A percentile compares a stretch with the other conserved stretches of the same genome.
phyloP scores from a whole-genome alignment of 2,113 vertebrate species.

The Pleuronectes platessa region DNA sequence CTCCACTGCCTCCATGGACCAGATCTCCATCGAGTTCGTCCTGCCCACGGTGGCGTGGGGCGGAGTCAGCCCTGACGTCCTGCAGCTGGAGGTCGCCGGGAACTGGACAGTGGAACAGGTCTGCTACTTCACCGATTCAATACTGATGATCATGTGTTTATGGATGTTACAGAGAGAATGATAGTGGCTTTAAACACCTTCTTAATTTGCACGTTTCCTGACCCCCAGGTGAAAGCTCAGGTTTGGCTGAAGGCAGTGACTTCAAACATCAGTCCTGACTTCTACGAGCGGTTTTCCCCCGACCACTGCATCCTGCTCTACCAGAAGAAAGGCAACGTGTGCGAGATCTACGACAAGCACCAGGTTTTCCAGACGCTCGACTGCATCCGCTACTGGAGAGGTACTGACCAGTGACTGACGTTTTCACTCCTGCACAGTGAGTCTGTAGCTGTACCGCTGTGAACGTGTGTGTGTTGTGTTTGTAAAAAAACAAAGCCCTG shows the following conservation, averaged over 20 bases:
- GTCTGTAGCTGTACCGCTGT: neutral
- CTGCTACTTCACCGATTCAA: neutral
- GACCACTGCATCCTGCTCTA: constrained; percentile 95
- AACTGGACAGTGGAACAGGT: constrained; percentile 93
- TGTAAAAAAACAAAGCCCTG: constrained; percentile 66
- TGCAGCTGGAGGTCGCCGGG: constrained; percentile 88
- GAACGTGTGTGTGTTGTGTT: constrained; percentile 6
- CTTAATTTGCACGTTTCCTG: neutral
- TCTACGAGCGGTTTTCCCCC: constrained; percentile 89
- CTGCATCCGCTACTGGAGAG: constrained; percentile 95
- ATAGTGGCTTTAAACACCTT: neutral
- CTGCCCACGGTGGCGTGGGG: constrained; percentile 88
- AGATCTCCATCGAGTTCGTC: constrained; percentile 91
- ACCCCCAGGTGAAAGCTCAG: constrained; percentile 90
- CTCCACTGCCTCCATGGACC: constrained; percentile 85
- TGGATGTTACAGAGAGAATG: neutral
- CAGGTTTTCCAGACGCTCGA: constrained; percentile 97
- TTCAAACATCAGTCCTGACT: constrained; percentile 86
- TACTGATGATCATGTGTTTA: neutral
- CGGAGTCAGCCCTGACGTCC: constrained; percentile 79
- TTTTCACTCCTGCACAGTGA: neutral
- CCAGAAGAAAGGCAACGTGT: constrained; percentile 96
- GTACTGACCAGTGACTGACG: constrained; percentile 18
- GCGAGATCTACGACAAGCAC: constrained; percentile 97
- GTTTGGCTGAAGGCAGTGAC: constrained; percentile 93